These are phyloP conservation scores for Parapristionchus giblindavisi DNA, from an alignment of 2,888 invertebrate species.

Conservation along the genomic window DNA sequence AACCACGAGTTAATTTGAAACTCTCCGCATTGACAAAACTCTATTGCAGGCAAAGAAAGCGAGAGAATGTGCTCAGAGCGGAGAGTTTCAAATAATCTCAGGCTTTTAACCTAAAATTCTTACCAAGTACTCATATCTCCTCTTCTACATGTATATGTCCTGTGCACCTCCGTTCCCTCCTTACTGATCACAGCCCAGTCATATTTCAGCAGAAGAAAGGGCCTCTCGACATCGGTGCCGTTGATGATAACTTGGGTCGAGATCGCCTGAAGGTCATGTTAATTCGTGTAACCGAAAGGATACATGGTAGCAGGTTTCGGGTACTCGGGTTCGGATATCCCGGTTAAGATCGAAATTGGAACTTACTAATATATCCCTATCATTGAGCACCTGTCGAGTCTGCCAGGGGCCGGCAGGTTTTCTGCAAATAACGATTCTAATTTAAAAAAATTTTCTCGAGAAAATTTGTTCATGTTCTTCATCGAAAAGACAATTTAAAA, in stretches of 20 bases:
- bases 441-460: no score
- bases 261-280: conserved; percentile 45
- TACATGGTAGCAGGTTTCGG: neutral
- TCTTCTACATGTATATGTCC: neutral
- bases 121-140: no score
- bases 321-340: neutral
- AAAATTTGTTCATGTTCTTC: no score
- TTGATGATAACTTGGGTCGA: conserved; percentile 56
- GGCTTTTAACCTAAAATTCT: no score
- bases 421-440: neutral
- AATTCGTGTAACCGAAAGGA: neutral
- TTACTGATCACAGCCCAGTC: conserved; percentile 36
- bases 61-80: no score
- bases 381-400: conserved; percentile 2
- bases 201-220: conserved; percentile 44
- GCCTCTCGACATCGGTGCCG: conserved; percentile 43
- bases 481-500: no score
- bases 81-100: no score
- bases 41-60: no score
- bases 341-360: neutral
- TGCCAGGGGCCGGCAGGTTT: conserved; percentile 37
- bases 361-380: conserved; percentile 20
- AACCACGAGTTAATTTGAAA: no score
- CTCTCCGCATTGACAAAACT: no score
- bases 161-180: neutral